These are phyloP conservation scores for Euura lappo DNA, from an alignment of 1,140 invertebrate species.

Conservation along the genomic window DNA sequence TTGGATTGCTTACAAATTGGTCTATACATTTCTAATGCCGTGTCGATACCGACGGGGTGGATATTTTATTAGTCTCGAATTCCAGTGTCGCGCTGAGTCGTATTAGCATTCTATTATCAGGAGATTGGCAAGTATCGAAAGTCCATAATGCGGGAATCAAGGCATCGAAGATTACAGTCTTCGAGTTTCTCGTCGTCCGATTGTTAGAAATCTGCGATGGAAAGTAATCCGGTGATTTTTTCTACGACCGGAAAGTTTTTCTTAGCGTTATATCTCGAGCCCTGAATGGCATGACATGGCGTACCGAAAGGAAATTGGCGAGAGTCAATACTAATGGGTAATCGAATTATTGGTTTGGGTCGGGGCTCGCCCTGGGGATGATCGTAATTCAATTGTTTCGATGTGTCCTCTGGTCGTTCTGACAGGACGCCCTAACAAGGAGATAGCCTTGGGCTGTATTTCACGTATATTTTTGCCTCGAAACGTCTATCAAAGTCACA, in stretches of 20 bases:
- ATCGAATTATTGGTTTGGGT: conserved; percentile 62
- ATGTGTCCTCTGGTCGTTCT: conserved; percentile 63
- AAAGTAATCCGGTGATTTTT: too few relatives aligned
- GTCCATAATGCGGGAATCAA: too few relatives aligned
- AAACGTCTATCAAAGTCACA: background rate
- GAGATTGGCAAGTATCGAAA: too few relatives aligned
- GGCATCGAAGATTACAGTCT: too few relatives aligned
- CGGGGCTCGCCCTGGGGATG: conserved; percentile 55
- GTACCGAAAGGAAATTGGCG: conserved; percentile 51
- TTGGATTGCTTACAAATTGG: conserved; percentile 64
- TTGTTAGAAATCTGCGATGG: too few relatives aligned
- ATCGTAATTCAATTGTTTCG: conserved; percentile 61
- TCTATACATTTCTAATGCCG: conserved; percentile 60
- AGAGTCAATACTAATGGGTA: conserved; percentile 62
- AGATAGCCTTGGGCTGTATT: conserved; percentile 49
- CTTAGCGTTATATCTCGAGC: background rate
- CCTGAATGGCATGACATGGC: background rate
- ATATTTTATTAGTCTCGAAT: conserved; percentile 33
- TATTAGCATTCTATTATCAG: too few relatives aligned
- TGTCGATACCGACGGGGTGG: conserved; percentile 45
- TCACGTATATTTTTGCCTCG: background rate
- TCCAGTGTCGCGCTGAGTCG: background rate
- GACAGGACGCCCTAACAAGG: conserved; percentile 62
- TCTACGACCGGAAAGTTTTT: too few relatives aligned
- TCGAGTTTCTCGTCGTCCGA: too few relatives aligned